Base-by-base conservation (phyloP, 2,113 vertebrate genomes). In the Sturnus vulgaris region DNA sequence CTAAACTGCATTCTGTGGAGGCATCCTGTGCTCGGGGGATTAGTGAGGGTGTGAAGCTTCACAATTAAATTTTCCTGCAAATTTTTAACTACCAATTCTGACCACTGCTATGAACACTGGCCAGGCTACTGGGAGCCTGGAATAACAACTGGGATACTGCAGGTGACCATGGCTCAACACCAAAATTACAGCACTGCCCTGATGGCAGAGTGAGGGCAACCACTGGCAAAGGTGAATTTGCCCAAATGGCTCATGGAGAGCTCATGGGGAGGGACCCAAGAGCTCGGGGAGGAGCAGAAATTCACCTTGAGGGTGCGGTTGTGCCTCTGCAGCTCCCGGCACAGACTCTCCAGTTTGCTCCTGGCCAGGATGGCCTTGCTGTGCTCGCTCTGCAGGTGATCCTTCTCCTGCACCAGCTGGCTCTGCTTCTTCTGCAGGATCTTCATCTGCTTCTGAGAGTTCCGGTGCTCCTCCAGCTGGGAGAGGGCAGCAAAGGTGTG, bases 341-440 rank as follows among this genome's bases (percentile, higher is more conserved):
- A 99, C 35, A 99, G 98, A 71, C 99, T 99, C 96, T 99, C 99
- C 82, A 99, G 98, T 81, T 99, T 99, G 98, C 99, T 99, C 69
- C 99, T 98, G 5, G 99, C 99, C 97, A 99, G 97, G 94, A 99
- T 98, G 68, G 99, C 99, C 91, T 99, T 99, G 98, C 99, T 99
- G 96, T 99, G 99, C 94, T 99, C 99, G 0, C 98, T 98, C 31
- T 99, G 98, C 95, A 99, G 97, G 95, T 99, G 98, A 96, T 99
- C 99, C 95, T 99, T 99, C 97, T 99, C 99, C 75, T 99, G 99
- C 31, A 99, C 98, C 85, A 99, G 95, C 98, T 99, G 99, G 7
- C 95, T 98, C 98, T 99, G 99, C 97, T 99, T 99, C 98, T 99
- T 99, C 98, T 99, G 99, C 92, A 99, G 92, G 60, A 96, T 98